Conservation (phyloP, 2,888 invertebrate genomes). For the Caenorhabditis zanzibari region DNA sequence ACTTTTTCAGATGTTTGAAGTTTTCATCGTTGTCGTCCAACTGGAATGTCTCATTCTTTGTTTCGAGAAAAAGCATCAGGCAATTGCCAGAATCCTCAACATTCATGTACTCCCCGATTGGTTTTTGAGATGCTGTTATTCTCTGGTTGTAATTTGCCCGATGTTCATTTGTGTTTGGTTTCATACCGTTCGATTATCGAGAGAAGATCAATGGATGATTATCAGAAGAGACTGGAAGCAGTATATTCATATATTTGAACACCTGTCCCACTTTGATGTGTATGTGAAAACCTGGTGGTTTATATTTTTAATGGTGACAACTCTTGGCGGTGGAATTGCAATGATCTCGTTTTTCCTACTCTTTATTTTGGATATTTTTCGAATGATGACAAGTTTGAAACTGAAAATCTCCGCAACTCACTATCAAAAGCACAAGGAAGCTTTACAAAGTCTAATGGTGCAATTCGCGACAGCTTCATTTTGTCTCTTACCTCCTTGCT, state of each 20-base stretch:
- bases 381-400: conserved; percentile 18
- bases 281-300: conserved; percentile 4
- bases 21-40: neutral
- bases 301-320: neutral
- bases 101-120: neutral
- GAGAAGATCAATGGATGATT: neutral
- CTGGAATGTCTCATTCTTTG: conserved; percentile 1
- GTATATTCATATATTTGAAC: neutral
- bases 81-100: neutral
- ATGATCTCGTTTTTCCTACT: neutral
- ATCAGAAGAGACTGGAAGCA: neutral
- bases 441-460: neutral
- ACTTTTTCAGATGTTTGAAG: neutral
- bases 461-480: neutral
- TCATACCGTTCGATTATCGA: neutral
- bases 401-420: neutral
- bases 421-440: neutral
- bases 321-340: neutral
- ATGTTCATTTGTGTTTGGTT: neutral
- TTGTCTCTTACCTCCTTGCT: neutral
- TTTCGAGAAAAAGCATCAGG: conserved; percentile 16
- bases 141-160: neutral
- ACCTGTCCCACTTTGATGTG: neutral
- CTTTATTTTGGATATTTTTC: neutral
- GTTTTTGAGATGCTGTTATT: neutral